Base-by-base conservation (phyloP, 2,797 vertebrate genomes). In the Hipposideros larvatus region DNA sequence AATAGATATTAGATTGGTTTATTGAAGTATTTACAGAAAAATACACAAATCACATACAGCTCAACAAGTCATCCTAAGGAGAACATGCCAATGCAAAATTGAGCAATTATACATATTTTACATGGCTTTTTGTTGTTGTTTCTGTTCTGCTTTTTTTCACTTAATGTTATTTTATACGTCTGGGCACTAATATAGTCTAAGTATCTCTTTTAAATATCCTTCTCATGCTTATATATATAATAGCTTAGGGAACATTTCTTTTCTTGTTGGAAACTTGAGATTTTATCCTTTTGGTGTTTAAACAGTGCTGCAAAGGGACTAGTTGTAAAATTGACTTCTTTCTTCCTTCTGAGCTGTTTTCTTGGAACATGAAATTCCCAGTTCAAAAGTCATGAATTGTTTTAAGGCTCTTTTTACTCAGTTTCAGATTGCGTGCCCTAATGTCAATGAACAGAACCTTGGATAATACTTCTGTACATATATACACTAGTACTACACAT, bases 351-450 rank as follows among this genome's bases (percentile, higher is more conserved):
- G 26, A 85, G 10, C 26, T 90, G 74, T 70, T 93, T 93, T 96
- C 34, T 85, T 88, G 14, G 46, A 78, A 89, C 0, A 2, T 70
- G 15, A 92, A 94, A 83, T 96, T 57, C 37, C 22, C 5, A 74
- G 28, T 91, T 91, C 11, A 87, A 59, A 97, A 90, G 53, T 75
- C 83, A 48, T 70, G 41, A 89, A 61, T 78, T 85, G 7, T 92
- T 77, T 96, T 92, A 88, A 78, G 63, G 24, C 18, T 83, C 26
- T 82, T 94, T 93, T 77, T 53, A 51, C 43, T 88, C 37, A 74
- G 51, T 95, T 95, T 87, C 91, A 71, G 68, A 79, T 63, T 63
- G 7, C 11, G 70, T 90, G 1, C 7, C 55, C 28, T 88, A 57
- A 63, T 70, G 70, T 51, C 5, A 71, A 18, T 34, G 21, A 28